These are phyloP conservation scores for Spinibarbus caldwelli DNA, from an alignment of 2,797 vertebrate genomes.

Conservation along the genomic window DNA sequence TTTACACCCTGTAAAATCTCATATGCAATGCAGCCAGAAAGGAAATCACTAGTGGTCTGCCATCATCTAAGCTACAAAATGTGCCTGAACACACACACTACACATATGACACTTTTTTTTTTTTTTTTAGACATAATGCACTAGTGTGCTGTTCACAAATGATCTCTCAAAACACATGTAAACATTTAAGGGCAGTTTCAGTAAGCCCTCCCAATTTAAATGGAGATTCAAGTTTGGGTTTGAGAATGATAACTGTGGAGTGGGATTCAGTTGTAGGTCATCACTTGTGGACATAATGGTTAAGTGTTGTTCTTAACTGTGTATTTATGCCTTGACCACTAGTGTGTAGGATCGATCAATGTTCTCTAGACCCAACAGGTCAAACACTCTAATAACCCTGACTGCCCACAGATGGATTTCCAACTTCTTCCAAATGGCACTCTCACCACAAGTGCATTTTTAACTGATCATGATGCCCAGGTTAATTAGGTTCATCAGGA, in stretches of 20 bases:
- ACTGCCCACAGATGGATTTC: constrained; percentile 22
- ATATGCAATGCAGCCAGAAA: neutral
- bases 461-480: constrained; percentile 19
- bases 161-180: constrained; percentile 23
- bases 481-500: constrained; percentile 19
- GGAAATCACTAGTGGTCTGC: constrained; percentile 22
- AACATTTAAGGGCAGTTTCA: constrained; percentile 28
- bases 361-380: neutral
- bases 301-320: neutral
- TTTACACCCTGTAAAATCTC: constrained; percentile 35
- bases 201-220: constrained; percentile 16
- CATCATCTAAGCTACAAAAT: constrained; percentile 28
- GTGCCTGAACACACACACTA: constrained; percentile 8
- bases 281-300: constrained; percentile 1
- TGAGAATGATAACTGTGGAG: constrained; percentile 20
- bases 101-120: constrained; percentile 13
- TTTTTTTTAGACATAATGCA: constrained; percentile 14
- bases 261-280: constrained; percentile 29
- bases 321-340: neutral
- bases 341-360: neutral
- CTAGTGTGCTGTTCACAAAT: constrained; percentile 10
- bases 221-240: constrained; percentile 8
- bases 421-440: constrained; percentile 36
- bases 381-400: constrained; percentile 13
- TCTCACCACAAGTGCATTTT: constrained; percentile 9